Evolutionary conservation across 2,797 vertebrate genomes (phyloP).

Genomic region (Typhlichthys subterraneus): DNA sequence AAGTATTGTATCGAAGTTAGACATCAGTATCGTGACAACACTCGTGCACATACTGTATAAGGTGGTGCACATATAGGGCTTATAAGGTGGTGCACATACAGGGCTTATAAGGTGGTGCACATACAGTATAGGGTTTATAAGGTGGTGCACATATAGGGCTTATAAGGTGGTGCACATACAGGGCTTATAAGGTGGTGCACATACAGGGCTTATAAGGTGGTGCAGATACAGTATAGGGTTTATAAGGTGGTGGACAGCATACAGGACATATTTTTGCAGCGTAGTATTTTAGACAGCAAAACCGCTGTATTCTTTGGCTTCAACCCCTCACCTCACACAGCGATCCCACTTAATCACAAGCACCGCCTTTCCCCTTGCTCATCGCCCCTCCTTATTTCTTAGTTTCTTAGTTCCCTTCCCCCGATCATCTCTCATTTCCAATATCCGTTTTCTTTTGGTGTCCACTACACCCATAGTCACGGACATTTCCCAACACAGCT

Average conservation of each 20-base stretch:
- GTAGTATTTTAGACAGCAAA: slow-evolving; percentile 31
- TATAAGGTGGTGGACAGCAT: slow-evolving; percentile 11
- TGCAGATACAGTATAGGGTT: no score
- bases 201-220: no score
- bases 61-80: no score
- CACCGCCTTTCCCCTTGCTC: slow-evolving; percentile 53
- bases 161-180: no score
- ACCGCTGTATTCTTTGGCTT: slow-evolving; percentile 27
- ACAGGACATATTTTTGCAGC: slow-evolving; percentile 29
- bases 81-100: no score
- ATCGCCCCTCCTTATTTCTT: slow-evolving; percentile 23
- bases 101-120: no score
- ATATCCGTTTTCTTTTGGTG: slow-evolving; percentile 51
- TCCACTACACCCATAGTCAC: slow-evolving; percentile 40
- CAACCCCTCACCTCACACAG: slow-evolving; percentile 28
- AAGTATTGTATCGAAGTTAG: no score
- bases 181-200: no score
- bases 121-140: no score
- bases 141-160: no score
- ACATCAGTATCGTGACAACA: no score
- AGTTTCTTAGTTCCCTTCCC: neutral
- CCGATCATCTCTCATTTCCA: slow-evolving; percentile 45
- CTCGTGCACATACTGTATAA: no score
- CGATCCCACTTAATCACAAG: slow-evolving; percentile 11
- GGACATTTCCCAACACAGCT: neutral